Evolutionary conservation across 1,140 invertebrate genomes (phyloP), one percentile per base, ranked within the genome.

Genomic region (Platyscapa corneri): DNA sequence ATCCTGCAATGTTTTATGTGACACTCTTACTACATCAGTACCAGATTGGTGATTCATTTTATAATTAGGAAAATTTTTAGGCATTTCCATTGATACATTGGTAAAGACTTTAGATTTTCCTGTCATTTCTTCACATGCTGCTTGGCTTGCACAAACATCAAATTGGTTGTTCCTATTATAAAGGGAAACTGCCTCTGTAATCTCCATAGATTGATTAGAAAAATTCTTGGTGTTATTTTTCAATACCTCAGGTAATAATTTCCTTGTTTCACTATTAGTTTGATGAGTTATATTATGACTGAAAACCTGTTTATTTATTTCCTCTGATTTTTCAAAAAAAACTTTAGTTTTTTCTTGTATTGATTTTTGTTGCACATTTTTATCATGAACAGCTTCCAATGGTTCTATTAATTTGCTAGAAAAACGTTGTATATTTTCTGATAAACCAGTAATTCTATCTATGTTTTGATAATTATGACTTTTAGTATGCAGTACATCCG

Each of bases 381-480:
- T 72, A n/a, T n/a, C 30, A 80, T 65, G 16, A 60, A 10, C 64
- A 78, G 8, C 1, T 39, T 87, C 34, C 56, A 87, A 87, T 20
- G 87, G 86, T 86, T 89, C 88, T 83, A 88, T 87, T 14, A 72
- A 53, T 27, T 27, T 65, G 76, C 85, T 42, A 6, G 39, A 18
- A 88, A 65, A 5, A 42, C 16, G 39, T 53, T 85, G 16, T 42
- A 56, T 79, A 49, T 75, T 82, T 60, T 83, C 49, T 82, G 20
- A 86, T 18, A 37, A 64, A 82, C 39, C 46, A 46, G 20, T 53
- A 74, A 3, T 49, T 77, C 32, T 56, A 7, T 86, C n/a, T 56
- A 12, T 49, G 23, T 72, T 76, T 82, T 37, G n/a, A 72, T 79
- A 53, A 65, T 53, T 75, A 27, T 70, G 1, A 39, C 32, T 60